Percentiles rank a stretch among this genome's conserved stretches.
These are phyloP conservation scores for Leptinotarsa tumamoca DNA, from an alignment of 2,888 invertebrate genomes.

Conservation along the genomic window DNA sequence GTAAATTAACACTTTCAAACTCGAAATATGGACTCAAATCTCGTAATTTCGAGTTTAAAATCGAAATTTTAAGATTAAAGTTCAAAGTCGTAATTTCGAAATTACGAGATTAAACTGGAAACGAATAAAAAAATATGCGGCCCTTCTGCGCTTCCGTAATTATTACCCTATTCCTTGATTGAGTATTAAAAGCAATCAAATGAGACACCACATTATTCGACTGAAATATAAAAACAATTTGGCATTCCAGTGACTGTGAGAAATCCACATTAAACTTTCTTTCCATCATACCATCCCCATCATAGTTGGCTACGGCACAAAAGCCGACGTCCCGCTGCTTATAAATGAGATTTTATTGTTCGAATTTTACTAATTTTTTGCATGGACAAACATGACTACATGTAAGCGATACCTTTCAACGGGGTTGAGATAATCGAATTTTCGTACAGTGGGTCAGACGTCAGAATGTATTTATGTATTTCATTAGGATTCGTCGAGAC, in stretches of 20 bases:
- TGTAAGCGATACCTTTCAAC: conserved; percentile 22
- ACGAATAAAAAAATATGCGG: no score
- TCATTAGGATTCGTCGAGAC: not conserved
- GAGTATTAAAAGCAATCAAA: no score
- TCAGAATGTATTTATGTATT: not conserved
- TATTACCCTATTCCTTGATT: no score
- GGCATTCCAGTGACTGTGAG: not conserved
- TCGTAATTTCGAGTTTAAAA: no score
- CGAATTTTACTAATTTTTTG: conserved; percentile 28
- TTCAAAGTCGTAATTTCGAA: no score
- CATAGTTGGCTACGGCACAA: not conserved
- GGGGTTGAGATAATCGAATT: conserved; percentile 22
- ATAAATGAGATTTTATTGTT: conserved; percentile 25
- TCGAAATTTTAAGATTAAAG: no score
- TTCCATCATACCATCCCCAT: conserved; percentile 13
- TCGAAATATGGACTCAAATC: no score
- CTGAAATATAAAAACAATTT: not conserved
- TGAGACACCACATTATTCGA: no score
- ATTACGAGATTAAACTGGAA: no score
- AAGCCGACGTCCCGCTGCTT: conserved; percentile 17
- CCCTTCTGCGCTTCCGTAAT: no score
- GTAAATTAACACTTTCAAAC: no score
- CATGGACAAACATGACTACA: conserved; percentile 28
- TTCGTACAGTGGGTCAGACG: conserved; percentile 11
- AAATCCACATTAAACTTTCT: conserved; percentile 1